These are phyloP conservation scores for Muscina levida DNA, from an alignment of 2,888 invertebrate species.

Conservation along the genomic window DNA sequence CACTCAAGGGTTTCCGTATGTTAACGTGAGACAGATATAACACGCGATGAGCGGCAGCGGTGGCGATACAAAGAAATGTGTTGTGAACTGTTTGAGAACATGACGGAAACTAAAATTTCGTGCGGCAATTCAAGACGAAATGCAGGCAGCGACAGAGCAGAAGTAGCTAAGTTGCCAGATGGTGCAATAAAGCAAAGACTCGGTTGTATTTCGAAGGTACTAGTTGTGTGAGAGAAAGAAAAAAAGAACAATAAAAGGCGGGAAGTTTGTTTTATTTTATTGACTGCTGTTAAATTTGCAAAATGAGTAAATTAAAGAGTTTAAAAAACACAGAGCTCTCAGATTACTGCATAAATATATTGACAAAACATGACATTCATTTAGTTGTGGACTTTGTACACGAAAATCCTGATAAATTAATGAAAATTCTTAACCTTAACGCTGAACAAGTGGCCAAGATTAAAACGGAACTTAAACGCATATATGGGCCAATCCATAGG, in stretches of 20 bases:
- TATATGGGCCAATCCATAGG: constrained; percentile 45
- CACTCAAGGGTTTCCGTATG: constrained; percentile 63
- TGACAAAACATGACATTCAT: constrained; percentile 51
- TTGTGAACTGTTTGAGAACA: no score
- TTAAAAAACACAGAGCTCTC: constrained; percentile 56
- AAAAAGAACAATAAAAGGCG: constrained; percentile 3
- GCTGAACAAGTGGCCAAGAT: constrained; percentile 48
- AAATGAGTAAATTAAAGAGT: constrained; percentile 52
- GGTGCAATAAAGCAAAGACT: not conserved
- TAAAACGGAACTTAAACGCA: constrained; percentile 38
- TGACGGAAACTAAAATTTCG: constrained; percentile 72
- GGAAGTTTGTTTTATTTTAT: not conserved
- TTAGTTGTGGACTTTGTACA: constrained; percentile 40
- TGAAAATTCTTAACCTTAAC: constrained; percentile 59
- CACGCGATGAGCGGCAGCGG: constrained; percentile 46
- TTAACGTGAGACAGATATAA: constrained; percentile 39
- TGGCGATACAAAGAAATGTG: constrained; percentile 52
- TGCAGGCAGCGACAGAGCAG: constrained; percentile 52
- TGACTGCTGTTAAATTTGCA: no score
- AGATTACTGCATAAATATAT: constrained; percentile 51
- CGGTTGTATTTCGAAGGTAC: not conserved
- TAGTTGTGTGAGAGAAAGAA: not conserved
- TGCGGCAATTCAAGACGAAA: constrained; percentile 60
- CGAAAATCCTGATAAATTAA: constrained; percentile 46
- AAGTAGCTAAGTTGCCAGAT: constrained; percentile 7